Conservation (phyloP, 2,113 vertebrate species). For the Urocitellus parryii region DNA sequence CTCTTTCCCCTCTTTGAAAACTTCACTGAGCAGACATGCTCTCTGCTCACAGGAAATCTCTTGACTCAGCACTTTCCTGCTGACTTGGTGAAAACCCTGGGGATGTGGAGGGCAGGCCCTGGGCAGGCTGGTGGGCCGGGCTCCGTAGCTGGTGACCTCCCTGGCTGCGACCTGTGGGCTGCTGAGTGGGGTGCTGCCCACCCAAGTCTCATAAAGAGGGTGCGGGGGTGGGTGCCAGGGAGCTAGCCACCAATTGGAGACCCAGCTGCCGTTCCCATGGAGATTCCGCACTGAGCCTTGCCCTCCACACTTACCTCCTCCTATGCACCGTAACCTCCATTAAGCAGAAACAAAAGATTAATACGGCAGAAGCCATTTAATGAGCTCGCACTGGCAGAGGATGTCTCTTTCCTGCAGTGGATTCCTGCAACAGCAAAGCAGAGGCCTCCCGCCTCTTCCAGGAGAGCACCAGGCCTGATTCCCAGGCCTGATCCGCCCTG, state of each 20-base stretch:
- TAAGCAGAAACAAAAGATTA: constrained; percentile 61
- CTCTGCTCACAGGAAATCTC: neutral
- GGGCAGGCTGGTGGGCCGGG: neutral
- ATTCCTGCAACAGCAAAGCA: neutral
- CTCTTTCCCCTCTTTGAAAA: neutral
- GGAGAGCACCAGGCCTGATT: neutral
- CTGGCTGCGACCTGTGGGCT: neutral
- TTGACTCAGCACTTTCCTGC: constrained; percentile 12
- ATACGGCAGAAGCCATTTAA: constrained; percentile 36
- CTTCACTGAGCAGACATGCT: neutral
- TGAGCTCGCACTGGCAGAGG: neutral
- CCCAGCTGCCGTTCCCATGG: constrained; percentile 50
- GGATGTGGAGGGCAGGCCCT: neutral
- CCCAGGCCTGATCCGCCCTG: neutral
- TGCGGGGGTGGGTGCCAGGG: neutral
- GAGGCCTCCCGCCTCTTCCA: neutral
- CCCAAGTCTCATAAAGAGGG: neutral
- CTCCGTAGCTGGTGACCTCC: neutral
- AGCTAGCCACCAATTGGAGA: constrained; percentile 13
- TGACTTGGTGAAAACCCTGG: neutral
- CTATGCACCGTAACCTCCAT: constrained; percentile 27
- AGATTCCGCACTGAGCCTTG: neutral
- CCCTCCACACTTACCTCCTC: neutral
- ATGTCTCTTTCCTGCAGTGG: neutral
- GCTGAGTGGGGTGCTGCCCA: neutral